Percentiles rank a stretch among this genome's conserved stretches.
These are phyloP conservation scores for Melinopterus prodromus DNA, from an alignment of 2,888 invertebrate species.

Conservation along the genomic window DNA sequence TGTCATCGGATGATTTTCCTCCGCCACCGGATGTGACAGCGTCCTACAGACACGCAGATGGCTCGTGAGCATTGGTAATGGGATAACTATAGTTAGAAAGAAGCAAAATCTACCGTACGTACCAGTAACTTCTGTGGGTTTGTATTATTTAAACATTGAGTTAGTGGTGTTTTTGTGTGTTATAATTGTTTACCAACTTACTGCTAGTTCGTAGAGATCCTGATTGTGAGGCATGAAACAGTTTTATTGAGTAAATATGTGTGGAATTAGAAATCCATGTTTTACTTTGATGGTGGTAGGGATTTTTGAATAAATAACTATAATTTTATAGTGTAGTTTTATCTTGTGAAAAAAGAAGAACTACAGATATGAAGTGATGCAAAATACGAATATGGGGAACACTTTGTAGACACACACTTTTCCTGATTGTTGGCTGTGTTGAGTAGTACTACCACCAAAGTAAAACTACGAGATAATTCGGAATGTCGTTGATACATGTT, in stretches of 20 bases:
- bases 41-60: conserved; percentile 64
- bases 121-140: conserved; percentile 39
- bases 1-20: conserved; percentile 78
- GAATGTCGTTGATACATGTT: conserved; percentile 33
- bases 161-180: conserved; percentile 5
- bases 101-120: background rate
- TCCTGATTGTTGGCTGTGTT: too few species aligned
- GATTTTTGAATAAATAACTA: too few species aligned
- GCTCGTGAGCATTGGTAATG: background rate
- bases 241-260: too few species aligned
- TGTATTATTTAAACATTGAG: background rate
- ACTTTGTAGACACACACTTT: too few species aligned
- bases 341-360: too few species aligned
- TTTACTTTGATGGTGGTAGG: too few species aligned
- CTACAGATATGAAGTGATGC: too few species aligned
- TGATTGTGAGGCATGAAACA: conserved; percentile 56
- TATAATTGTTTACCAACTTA: conserved; percentile 44
- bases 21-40: conserved; percentile 67
- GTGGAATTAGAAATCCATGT: too few species aligned
- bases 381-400: too few species aligned
- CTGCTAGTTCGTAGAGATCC: conserved; percentile 62
- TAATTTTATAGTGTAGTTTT: too few species aligned
- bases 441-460: too few species aligned
- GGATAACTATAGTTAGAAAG: background rate
- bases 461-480: too few species aligned